Base-by-base conservation (phyloP, 2,888 invertebrate species). In the Parochlus steinenii region DNA sequence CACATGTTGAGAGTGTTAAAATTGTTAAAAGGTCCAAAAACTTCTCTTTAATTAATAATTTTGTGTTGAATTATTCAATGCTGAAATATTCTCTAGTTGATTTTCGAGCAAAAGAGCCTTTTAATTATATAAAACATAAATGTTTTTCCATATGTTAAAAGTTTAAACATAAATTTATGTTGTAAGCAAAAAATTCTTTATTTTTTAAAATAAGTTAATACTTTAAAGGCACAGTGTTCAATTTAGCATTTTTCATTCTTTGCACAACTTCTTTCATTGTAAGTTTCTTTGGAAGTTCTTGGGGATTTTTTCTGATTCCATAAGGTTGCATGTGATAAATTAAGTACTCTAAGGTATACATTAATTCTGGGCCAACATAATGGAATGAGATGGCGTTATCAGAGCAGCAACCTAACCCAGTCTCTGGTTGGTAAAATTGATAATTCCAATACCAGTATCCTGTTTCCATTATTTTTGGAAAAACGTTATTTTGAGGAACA, bases 71-170 rank as follows among this genome's bases (percentile, higher is more conserved):
- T 38, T 15, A 31, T 7, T 23, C 11, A 14, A 6, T 4, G 11
- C 12, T 20, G 6, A 20, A 12, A 27, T 18, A 10, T 12, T 28
- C 16, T 28, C 7, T 22, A n/a, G n/a, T n/a, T n/a, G n/a, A n/a
- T n/a, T n/a, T n/a, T n/a, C n/a, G n/a, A 0, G 79, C 74, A 47
- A 74, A 86, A 0, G 80, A 90, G 87, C 41, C 80, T 68, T 51
- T 86, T 87, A n/a, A n/a, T n/a, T n/a, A n/a, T n/a, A n/a, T n/a
- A n/a, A n/a, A n/a, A n/a, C n/a, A n/a, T n/a, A n/a, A n/a, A n/a
- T n/a, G n/a, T n/a, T n/a, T n/a, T n/a, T n/a, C n/a, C n/a, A n/a
- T n/a, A n/a, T n/a, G n/a, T n/a, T 0, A n/a, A n/a, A n/a, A n/a
- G n/a, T n/a, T n/a, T n/a, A n/a, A n/a, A n/a, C n/a, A n/a, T n/a